Base-by-base conservation (phyloP, 2,888 invertebrate species). In the Zootermopsis nevadensis region DNA sequence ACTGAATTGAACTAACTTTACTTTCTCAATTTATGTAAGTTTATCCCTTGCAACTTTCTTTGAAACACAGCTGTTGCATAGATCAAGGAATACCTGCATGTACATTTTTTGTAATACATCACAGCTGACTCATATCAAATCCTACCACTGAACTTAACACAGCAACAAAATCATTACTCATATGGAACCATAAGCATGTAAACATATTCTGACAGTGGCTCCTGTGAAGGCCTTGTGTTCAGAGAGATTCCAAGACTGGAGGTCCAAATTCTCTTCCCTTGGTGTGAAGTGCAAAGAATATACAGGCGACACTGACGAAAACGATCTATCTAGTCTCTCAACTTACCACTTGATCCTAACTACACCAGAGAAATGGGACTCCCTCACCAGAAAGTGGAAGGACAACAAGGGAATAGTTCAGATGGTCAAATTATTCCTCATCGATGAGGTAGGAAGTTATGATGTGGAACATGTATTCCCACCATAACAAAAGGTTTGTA, bases 361-460 rank as follows among this genome's bases (percentile, higher is more conserved):
- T 4, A 96, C 96, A 0, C 96, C 96, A 0, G 96, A 96, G 89
- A 96, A 96, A 89, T 96, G 95, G 95, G 96, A 96, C 88, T 94
- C 94, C 86, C 88, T 96, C 86, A 96, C 95, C 0, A 91, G 96
- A 83, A 91, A 93, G 84, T 95, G 95, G 95, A 92, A 91, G 85
- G 94, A 95, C 87, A 92, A 94, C 87, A 90, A 91, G 83, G 89
- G 91, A 15, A 88, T 95, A 24, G 92, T 95, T 30, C 91, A 92
- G 85, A 88, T 91, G 15, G 91, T 96, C 22, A 93, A 93, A 86
- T 88, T 95, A 76, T 93, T 95, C 88, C 90, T 95, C 77, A 93
- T 95, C 80, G 96, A 96, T 87, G 96, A 96, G 89, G 95, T 92
- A 86, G 85, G 83, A 53, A 69, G 19, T 7, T 48, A 48, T 15